A percentile compares a stretch with the other conserved stretches of the same genome.
Conservation (phyloP, 1,140 invertebrate species). For the Drosophila pachea region DNA sequence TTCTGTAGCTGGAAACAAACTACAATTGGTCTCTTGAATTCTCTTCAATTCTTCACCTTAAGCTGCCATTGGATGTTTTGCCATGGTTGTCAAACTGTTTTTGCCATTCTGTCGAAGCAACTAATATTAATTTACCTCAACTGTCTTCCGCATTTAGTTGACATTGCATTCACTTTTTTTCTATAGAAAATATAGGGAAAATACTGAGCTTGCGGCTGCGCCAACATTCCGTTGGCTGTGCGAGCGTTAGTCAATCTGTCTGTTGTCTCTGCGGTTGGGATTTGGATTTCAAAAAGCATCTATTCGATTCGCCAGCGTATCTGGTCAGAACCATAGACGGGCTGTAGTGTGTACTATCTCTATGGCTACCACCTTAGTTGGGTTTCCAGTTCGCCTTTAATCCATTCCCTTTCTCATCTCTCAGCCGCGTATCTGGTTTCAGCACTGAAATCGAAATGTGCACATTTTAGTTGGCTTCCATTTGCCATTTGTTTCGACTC, state of each 20-base stretch:
- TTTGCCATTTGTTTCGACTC: slow-evolving; percentile 20
- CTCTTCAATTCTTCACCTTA: too few relatives aligned
- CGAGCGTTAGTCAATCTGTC: slow-evolving; percentile 31
- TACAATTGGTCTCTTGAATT: too few relatives aligned
- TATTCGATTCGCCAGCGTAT: slow-evolving; percentile 48
- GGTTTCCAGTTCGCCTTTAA: slow-evolving; percentile 25
- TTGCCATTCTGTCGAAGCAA: slow-evolving; percentile 7
- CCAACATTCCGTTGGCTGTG: slow-evolving; percentile 61
- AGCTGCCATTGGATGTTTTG: too few relatives aligned
- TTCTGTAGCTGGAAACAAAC: too few relatives aligned
- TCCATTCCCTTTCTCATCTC: slow-evolving; percentile 1
- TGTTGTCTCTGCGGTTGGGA: slow-evolving; percentile 31
- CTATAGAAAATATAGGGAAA: slow-evolving; percentile 6
- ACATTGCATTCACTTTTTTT: slow-evolving; percentile 24
- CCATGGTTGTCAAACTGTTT: too few relatives aligned
- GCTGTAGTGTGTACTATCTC: not conserved
- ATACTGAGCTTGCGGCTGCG: slow-evolving; percentile 41
- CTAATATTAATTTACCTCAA: slow-evolving; percentile 42
- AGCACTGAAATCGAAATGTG: slow-evolving; percentile 69
- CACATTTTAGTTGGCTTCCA: slow-evolving; percentile 48
- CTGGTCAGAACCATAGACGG: not conserved
- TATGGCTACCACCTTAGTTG: slow-evolving; percentile 41
- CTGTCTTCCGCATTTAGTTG: slow-evolving; percentile 49
- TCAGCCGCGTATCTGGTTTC: slow-evolving; percentile 58
- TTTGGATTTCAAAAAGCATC: slow-evolving; percentile 43